Base-by-base conservation (phyloP, 2,113 vertebrate species). In the Tychaedon coryphoeus region DNA sequence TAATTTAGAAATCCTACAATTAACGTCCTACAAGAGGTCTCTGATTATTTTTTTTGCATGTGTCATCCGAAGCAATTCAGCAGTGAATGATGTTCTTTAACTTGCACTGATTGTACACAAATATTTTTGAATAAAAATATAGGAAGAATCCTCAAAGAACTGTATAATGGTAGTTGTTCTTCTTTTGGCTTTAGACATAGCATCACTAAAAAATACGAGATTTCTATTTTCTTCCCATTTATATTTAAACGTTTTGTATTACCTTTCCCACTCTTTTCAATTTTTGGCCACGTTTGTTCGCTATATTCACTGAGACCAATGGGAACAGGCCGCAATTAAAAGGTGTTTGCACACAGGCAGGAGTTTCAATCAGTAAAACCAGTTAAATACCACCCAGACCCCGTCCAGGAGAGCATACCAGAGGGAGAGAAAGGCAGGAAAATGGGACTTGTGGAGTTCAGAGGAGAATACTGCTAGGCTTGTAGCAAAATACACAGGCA, bases 1-100 rank as follows among this genome's bases (percentile, higher is more conserved):
- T 96, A 97, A 98, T 96, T 97, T 97, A 85, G 54, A 97, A 97
- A 97, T 97, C 94, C 93, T 95, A 95, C 96, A 97, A 97, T 98
- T 97, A 98, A 95, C 65, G 0, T 96, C 97, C 94, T 94, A 70
- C 94, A 90, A 45, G 94, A 92, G 90, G 65, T 60, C 96, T 95
- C 97, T 76, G 81, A 93, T 67, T 91, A 8, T 79, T 82, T 89
- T 93, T 72, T 96, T 91, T 40, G 67, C 88, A 77, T 61, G 15
- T 90, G 93, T 96, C 96, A 95, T 96, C 78, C 81, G 86, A 88
- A 92, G 93, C 56, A 90, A 92, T 96, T 96, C 95, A 83, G 64
- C 83, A 72, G 64, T 72, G 90, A 96, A 90, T 88, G 34, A 96
- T 87, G 66, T 79, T 91, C 84, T 90, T 77, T 86, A 74, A 40